phyloP scores from a whole-genome alignment of 2,113 vertebrate species.

The Tretioscincus oriximinensis region DNA sequence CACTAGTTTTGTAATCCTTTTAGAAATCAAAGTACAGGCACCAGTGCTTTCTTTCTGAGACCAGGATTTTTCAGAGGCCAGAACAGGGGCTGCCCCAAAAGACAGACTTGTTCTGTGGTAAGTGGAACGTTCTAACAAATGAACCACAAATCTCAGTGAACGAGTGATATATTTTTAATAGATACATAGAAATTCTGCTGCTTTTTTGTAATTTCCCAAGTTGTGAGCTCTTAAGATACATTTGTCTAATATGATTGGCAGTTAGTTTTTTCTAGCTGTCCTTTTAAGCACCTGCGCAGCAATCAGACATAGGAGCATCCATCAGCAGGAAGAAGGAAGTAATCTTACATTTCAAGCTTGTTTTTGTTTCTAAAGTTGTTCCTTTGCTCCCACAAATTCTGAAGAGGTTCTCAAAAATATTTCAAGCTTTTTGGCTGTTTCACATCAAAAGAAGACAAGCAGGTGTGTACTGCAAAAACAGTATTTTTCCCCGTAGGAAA shows the following conservation, averaged over 20 bases:
- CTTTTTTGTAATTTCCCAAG: not conserved
- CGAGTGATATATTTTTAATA: too few species aligned
- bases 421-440: not conserved
- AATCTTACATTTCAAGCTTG: not conserved
- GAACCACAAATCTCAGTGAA: too few species aligned
- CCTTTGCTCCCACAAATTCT: not conserved
- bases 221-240: not conserved
- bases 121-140: too few species aligned
- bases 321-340: not conserved
- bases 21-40: too few species aligned
- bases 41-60: too few species aligned
- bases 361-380: not conserved
- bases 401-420: not conserved
- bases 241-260: not conserved
- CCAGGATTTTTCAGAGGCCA: too few species aligned
- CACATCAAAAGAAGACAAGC: not conserved
- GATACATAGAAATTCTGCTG: not conserved
- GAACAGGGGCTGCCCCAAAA: too few species aligned
- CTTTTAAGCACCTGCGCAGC: not conserved
- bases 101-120: too few species aligned
- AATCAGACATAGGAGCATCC: not conserved
- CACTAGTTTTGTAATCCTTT: not conserved
- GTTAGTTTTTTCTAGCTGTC: not conserved
- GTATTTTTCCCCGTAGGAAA: not conserved
- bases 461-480: not conserved